phyloP scores from a whole-genome alignment of 2,888 invertebrate genomes.

The Stenolophus ochropezus region DNA sequence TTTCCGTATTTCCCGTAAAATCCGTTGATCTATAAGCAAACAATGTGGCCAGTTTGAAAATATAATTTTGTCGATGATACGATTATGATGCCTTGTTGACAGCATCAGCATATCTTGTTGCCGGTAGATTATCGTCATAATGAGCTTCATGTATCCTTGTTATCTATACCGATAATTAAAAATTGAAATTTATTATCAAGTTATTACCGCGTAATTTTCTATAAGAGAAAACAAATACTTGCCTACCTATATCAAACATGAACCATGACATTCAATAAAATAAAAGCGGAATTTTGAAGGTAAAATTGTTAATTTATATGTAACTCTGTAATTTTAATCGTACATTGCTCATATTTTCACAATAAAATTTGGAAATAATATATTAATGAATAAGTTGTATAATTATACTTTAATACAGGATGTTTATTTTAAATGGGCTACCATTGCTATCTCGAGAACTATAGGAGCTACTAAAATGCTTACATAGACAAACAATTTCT shows the following conservation, averaged over 20 bases:
- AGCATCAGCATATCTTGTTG: slow-evolving; percentile 8
- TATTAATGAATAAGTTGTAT: no score
- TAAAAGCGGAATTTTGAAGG: no score
- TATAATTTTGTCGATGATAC: not conserved
- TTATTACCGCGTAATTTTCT: slow-evolving; percentile 44
- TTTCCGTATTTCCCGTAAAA: not conserved
- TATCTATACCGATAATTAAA: slow-evolving; percentile 48
- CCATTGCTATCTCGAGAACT: no score
- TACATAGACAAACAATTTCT: no score
- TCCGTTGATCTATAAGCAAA: not conserved
- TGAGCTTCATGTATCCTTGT: slow-evolving; percentile 35
- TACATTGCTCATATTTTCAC: no score
- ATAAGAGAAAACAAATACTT: slow-evolving; percentile 15
- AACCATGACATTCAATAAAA: slow-evolving; percentile 1
- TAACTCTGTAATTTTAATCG: no score
- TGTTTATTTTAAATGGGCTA: no score
- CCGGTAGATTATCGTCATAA: slow-evolving; percentile 32
- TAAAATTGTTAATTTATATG: no score
- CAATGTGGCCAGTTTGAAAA: not conserved
- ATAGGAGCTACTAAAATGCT: no score
- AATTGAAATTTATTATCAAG: slow-evolving; percentile 51
- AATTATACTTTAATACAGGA: no score
- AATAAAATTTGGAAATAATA: no score
- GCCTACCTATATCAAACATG: not conserved
- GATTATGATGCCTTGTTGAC: not conserved